Percentiles rank a stretch among this genome's conserved stretches.
These are phyloP conservation scores for Athrips mouffetella DNA, from an alignment of 2,888 invertebrate genomes.

Conservation along the genomic window DNA sequence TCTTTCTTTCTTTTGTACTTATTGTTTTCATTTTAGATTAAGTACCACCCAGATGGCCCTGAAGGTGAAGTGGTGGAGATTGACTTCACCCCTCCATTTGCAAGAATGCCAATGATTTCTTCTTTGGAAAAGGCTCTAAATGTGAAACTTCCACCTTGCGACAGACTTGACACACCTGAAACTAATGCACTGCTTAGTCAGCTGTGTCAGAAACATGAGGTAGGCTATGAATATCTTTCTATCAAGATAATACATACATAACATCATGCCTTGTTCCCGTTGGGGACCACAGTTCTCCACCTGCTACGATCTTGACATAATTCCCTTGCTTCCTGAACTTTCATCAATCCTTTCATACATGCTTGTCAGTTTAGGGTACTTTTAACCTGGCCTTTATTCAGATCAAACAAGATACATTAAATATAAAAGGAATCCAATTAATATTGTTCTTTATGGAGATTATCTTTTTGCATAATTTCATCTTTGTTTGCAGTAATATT, in stretches of 20 bases:
- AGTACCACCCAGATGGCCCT: conserved; percentile 95
- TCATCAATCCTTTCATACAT: too few relatives aligned
- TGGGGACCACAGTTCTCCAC: too few relatives aligned
- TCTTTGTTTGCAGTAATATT: background rate
- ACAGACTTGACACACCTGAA: conserved; percentile 82
- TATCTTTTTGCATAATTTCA: background rate
- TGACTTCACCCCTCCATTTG: conserved; percentile 99
- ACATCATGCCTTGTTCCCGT: background rate
- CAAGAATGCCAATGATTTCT: conserved; percentile 92
- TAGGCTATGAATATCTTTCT: background rate
- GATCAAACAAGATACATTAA: background rate
- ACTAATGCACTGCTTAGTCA: conserved; percentile 87
- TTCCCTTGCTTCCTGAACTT: too few relatives aligned
- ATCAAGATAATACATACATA: background rate
- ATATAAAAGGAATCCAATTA: background rate
- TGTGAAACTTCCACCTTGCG: conserved; percentile 85
- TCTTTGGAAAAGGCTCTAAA: conserved; percentile 90
- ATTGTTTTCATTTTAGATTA: conserved; percentile 51
- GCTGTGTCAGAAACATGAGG: conserved; percentile 85
- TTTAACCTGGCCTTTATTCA: too few relatives aligned
- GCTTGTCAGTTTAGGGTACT: too few relatives aligned
- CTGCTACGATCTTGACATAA: too few relatives aligned
- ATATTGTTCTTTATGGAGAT: background rate
- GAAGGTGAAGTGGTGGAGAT: conserved; percentile 89
- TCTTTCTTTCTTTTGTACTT: background rate